phyloP scores from a whole-genome alignment of 2,113 vertebrate species.

The Lanius ludovicianus region DNA sequence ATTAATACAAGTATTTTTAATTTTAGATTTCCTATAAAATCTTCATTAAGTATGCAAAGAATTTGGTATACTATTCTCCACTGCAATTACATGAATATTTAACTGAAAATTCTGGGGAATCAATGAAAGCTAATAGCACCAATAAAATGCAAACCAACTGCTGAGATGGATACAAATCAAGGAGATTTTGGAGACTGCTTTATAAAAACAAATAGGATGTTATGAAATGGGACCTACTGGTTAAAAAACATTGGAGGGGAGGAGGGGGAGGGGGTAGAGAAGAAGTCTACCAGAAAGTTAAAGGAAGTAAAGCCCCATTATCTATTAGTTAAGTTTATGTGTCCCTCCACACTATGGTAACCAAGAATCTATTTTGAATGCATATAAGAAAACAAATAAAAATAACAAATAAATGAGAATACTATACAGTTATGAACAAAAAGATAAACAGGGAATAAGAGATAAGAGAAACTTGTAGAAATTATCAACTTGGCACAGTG shows the following conservation, averaged over 20 bases:
- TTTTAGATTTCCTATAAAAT: constrained; percentile 46
- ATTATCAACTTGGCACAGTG: background rate
- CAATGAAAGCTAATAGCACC: background rate
- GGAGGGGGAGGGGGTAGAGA: background rate
- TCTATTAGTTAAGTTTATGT: background rate
- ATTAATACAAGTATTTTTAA: constrained; percentile 14
- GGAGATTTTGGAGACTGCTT: background rate
- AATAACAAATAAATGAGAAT: background rate
- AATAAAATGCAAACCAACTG: background rate
- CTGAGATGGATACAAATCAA: background rate
- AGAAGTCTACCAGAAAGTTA: background rate
- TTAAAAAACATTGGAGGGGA: background rate
- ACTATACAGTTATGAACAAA: background rate
- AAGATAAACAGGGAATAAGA: background rate
- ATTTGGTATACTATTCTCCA: background rate
- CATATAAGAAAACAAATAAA: background rate
- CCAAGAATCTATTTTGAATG: background rate
- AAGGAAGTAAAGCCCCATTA: background rate
- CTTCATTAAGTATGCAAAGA: background rate
- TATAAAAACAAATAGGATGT: background rate
- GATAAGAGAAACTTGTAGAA: background rate
- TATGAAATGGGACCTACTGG: background rate
- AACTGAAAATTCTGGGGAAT: background rate
- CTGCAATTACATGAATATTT: background rate
- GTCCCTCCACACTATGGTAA: background rate